Conservation (phyloP, 1,140 invertebrate genomes). For the Drosophila melanica region DNA sequence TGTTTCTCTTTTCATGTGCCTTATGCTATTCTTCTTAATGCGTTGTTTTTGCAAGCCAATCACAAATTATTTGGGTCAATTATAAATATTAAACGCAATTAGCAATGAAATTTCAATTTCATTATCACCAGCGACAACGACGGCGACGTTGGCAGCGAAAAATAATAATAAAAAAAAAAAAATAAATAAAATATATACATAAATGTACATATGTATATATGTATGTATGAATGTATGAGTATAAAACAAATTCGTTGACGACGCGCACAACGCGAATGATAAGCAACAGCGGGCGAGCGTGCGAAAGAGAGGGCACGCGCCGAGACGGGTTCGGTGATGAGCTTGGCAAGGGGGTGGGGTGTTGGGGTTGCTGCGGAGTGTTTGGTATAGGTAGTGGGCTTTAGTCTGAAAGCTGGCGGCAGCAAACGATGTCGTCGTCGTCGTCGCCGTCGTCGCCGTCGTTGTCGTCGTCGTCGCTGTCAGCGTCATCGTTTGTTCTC, state of each 20-base stretch:
- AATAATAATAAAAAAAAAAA: constrained; percentile 8
- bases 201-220: too few species aligned
- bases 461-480: constrained; percentile 20
- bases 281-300: constrained; percentile 26
- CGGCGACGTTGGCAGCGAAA: constrained; percentile 15
- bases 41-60: constrained; percentile 67
- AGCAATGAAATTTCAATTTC: constrained; percentile 83
- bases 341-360: constrained; percentile 6
- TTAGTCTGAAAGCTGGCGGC: constrained; percentile 1
- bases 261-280: constrained; percentile 46
- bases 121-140: constrained; percentile 68
- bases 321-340: constrained; percentile 17
- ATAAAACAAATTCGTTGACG: constrained; percentile 49
- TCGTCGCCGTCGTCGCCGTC: constrained; percentile 13
- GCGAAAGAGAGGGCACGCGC: not conserved
- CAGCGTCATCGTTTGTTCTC: constrained; percentile 45
- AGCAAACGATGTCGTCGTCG: constrained; percentile 18
- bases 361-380: not conserved
- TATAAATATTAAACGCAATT: constrained; percentile 83
- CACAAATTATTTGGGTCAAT: constrained; percentile 76
- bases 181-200: too few species aligned
- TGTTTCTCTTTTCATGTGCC: constrained; percentile 12
- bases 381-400: too few species aligned
- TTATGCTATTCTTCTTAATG: constrained; percentile 38
- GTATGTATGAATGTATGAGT: too few species aligned